Evolutionary conservation across 2,113 vertebrate genomes (phyloP), one percentile per base, ranked within the genome.

Genomic region (Dunckerocampus dactyliophorus): DNA sequence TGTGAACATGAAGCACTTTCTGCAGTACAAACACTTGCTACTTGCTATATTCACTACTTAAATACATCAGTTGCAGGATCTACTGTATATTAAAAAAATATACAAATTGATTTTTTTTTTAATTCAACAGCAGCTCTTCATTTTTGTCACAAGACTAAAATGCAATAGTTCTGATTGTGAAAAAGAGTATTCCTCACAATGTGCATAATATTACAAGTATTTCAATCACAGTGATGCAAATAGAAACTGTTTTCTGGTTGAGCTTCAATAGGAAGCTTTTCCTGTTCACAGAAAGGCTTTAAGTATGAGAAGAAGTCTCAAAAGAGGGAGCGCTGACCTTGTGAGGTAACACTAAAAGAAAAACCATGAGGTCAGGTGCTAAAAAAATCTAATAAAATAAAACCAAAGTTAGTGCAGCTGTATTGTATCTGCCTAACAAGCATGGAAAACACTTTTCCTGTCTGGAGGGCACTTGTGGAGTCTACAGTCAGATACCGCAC

Each of bases 291-390:
- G 57, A 70, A 74, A 65, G 59, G 59, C 63, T 4, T 80, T 71
- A 61, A 50, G 3, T 59, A 56, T 58, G 67, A 79, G 53, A 74
- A 72, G 69, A 68, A 79, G 74, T 70, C 37, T 17, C 37, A 46
- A 71, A 77, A 66, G 69, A 79, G 58, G 83, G 75, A 80, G 53
- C 19, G 52, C 39, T 80, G 82, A 81, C 82, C 84, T 86, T 81
- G 82, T 69, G 65, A 76, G 72, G 67, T 67, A 82, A 71, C 54
- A 65, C 53, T 58, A 34, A 47, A 50, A 63, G n/a, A 56, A 56
- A 52, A 70, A 28, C 24, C 62, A 49, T 7, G 19, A 69, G 58
- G 65, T 75, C 28, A 48, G 65, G 37, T 50, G 57, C 28, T 72
- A 10, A 45, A 47, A 59, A 73, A 62, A 79, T n/a, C n/a, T n/a